Evolutionary conservation across 1,140 invertebrate genomes (phyloP), one percentile per base, ranked within the genome.

Genomic region (Drosophila mayri): DNA sequence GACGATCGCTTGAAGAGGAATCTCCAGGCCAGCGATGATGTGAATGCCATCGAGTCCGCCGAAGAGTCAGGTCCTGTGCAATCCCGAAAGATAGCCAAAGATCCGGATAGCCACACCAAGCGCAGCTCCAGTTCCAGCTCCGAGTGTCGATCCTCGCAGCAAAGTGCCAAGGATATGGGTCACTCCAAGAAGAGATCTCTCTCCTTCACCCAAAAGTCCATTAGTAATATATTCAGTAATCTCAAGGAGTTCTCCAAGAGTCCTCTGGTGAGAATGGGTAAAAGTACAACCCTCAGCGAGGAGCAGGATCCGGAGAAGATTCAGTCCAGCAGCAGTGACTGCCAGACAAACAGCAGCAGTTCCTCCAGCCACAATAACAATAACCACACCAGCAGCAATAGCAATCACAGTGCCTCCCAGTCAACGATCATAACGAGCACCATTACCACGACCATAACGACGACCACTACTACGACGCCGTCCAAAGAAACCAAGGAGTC

Each of bases 191-290:
- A 92, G 44, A 79, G 91, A 22, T 92, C 91, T 0, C 59, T 92
- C 0, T 92, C 91, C 11, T 92, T 92, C 12, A 88, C 90, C 4
- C 91, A 92, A 59, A 92, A 91, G 38, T 92, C 92, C 25, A 78
- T 92, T 6, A 92, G 81, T 43, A 81, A 74, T 25, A 90, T 92
- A 11, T 59, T 92, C 2, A 91, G 72, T 46, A 92, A 92, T 49
- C 84, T 92, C 12, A 92, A 87, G 47, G 92, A 92, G 74, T 91
- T 92, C 57, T 90, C 92, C 16, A 91, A 76, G 25, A 92, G 83
- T 65, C 88, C 91, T 0, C 28, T 91, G 12, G 54, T 79, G 8
- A 81, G 90, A 18, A 84, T 87, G 66, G 63, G 46, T n/a, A 90
- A 76, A 22, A 63, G 28, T 44, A 40, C 58, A 0, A 41, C 68